Percentiles rank a stretch among this genome's conserved stretches.
phyloP scores from a whole-genome alignment of 2,888 invertebrate genomes.

The Bombylius discolor region DNA sequence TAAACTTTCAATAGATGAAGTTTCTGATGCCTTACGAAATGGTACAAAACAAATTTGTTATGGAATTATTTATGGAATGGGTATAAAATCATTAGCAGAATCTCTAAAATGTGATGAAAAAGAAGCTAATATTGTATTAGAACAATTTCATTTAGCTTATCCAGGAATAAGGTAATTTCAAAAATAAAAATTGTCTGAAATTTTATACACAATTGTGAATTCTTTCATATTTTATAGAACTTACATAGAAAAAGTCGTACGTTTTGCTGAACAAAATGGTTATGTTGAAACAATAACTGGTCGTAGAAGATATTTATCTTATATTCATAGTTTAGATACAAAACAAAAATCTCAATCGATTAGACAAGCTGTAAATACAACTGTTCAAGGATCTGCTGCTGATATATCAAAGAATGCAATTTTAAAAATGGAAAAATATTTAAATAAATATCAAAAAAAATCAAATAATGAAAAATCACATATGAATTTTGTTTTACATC shows the following conservation, averaged over 20 bases:
- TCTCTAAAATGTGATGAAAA: conserved; percentile 63
- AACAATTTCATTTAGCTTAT: conserved; percentile 67
- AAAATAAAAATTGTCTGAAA: too few species aligned
- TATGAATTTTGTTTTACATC: conserved; percentile 67
- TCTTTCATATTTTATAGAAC: conserved; percentile 14
- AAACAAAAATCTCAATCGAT: conserved; percentile 67
- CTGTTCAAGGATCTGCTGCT: conserved; percentile 92
- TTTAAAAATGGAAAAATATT: conserved; percentile 56
- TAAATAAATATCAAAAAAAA: conserved; percentile 33
- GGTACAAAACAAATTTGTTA: conserved; percentile 89
- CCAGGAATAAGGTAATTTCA: conserved; percentile 47
- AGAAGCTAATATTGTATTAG: conserved; percentile 67
- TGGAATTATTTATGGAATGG: conserved; percentile 96
- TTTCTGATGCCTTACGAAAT: conserved; percentile 65
- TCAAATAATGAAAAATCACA: conserved; percentile 9
- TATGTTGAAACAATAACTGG: conserved; percentile 75
- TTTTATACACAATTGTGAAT: neutral
- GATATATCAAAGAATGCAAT: conserved; percentile 90
- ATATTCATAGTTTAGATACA: conserved; percentile 50
- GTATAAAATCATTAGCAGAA: conserved; percentile 64
- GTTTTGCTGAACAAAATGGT: conserved; percentile 54
- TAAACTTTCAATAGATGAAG: conserved; percentile 50
- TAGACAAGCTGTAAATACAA: conserved; percentile 92
- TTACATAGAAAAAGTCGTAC: conserved; percentile 37
- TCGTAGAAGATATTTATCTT: conserved; percentile 63